Conservation (phyloP, 2,888 invertebrate genomes). For the Nasonovia ribisnigri region DNA sequence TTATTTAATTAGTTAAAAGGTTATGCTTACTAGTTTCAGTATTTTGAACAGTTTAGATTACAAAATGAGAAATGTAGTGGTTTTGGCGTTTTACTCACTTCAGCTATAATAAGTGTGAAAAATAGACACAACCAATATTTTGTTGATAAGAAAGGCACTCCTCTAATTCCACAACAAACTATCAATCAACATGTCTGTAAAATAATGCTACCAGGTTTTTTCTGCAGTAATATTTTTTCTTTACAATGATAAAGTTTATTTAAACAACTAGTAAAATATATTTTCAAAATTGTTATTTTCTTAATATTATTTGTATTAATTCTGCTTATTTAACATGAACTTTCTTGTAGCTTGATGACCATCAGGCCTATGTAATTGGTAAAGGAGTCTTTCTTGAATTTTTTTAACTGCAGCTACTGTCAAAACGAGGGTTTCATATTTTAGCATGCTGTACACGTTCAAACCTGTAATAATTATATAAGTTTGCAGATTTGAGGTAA, state of each 20-base stretch:
- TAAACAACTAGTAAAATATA: slow-evolving; percentile 14
- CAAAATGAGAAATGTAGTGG: neutral
- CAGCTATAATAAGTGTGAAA: neutral
- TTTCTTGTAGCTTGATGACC: slow-evolving; percentile 65
- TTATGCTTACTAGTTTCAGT: neutral
- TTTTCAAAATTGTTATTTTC: neutral
- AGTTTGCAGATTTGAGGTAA: neutral
- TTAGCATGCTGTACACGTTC: slow-evolving; percentile 96
- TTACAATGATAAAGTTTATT: neutral
- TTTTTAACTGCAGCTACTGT: slow-evolving; percentile 86
- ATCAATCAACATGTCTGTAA: neutral
- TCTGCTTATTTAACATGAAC: slow-evolving; percentile 66
- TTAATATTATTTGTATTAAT: slow-evolving; percentile 17
- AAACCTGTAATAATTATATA: slow-evolving; percentile 72
- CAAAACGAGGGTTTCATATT: slow-evolving; percentile 92
- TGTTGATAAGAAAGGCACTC: neutral
- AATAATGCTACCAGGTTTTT: neutral
- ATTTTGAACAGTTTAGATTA: neutral
- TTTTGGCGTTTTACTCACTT: neutral
- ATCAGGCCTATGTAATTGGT: slow-evolving; percentile 76
- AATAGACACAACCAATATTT: neutral
- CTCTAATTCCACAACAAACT: neutral
- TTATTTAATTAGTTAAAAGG: too few species aligned
- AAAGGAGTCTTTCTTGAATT: slow-evolving; percentile 84
- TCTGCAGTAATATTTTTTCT: neutral